Conservation (phyloP, 2,797 vertebrate genomes). For the Pogoniulus pusillus region DNA sequence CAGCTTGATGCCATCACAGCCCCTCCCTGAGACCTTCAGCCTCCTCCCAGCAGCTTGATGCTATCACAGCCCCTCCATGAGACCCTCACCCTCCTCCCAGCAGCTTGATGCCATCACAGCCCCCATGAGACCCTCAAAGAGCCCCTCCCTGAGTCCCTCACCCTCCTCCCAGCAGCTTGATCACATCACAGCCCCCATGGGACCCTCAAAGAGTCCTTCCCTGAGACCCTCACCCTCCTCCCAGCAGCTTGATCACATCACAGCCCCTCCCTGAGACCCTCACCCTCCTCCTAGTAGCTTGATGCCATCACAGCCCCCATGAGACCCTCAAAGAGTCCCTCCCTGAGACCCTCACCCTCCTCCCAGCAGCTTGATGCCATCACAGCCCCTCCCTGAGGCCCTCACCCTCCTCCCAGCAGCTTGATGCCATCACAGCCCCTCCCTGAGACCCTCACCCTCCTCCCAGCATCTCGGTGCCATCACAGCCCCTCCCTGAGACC, state of each 20-base stretch:
- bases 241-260: not conserved
- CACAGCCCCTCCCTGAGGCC: too few species aligned
- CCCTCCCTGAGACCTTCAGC: not conserved
- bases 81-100: accelerated
- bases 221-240: too few species aligned
- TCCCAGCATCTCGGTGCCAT: not conserved
- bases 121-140: not conserved
- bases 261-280: not conserved
- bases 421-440: not conserved
- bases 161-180: not conserved
- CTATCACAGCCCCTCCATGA: not conserved
- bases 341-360: accelerated
- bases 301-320: not conserved
- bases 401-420: accelerated
- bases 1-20: not conserved
- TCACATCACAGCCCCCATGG: too few species aligned
- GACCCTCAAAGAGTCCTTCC: too few species aligned
- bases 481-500: not conserved
- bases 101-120: not conserved
- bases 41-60: accelerated
- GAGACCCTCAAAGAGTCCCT: too few species aligned
- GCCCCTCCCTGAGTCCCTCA: too few species aligned
- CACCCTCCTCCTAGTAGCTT: accelerated
- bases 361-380: not conserved
- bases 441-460: accelerated